Evolutionary conservation across 2,797 vertebrate species (phyloP), one percentile per base, ranked within the genome.

Genomic region (Squalus acanthias): DNA sequence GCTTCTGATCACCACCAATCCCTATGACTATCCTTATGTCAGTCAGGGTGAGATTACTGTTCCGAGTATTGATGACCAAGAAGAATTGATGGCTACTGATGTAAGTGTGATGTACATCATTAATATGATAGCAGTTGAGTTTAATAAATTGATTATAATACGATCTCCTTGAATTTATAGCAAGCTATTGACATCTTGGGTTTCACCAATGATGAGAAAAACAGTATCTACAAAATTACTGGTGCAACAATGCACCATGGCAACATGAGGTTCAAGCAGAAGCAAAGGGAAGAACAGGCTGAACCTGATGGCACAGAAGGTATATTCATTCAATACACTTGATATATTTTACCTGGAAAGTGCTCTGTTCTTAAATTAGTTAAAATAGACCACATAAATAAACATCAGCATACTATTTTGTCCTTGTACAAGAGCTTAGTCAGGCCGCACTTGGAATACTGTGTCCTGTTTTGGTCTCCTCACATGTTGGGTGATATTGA

Each of bases 251-350:
- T 99, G 98, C 98, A 99, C 97, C 98, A 98, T 0, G 98, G 98
- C 33, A 98, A 98, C 97, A 96, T 99, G 98, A 99, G 98, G 96
- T 99, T 99, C 97, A 99, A 99, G 97, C 98, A 99, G 97, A 99
- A 98, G 96, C 98, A 98, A 97, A 97, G 98, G 96, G 98, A 99
- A 97, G 98, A 99, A 96, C 98, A 99, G 29, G 98, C 98, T 1
- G 98, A 99, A 96, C 98, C 98, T 0, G 99, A 99, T 0, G 98
- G 98, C 97, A 98, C 98, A 0, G 98, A 99, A 98, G 98, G 98
- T 99, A 97, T 1, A 33, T 65, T 92, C 26, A 92, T 65, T 50
- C 7, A 92, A 92, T 15, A n/a, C n/a, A 29, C 29, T 92, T 8
- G 63, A 5, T 50, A 24, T 22, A 85, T 39, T 85, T 85, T 85